Evolutionary conservation across 2,888 invertebrate genomes (phyloP), one percentile per base, ranked within the genome.

Genomic region (Patella depressa): DNA sequence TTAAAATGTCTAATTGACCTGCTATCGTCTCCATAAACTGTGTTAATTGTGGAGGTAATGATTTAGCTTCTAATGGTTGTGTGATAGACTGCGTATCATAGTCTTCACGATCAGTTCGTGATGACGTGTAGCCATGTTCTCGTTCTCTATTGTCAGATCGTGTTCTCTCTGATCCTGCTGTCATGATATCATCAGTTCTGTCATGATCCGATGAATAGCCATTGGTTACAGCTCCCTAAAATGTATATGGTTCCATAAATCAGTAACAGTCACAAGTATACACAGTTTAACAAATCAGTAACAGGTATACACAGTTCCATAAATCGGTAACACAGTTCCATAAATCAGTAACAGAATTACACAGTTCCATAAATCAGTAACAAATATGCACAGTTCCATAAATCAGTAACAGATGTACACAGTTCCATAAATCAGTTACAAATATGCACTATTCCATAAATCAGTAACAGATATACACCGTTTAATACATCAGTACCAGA

Each of bases 1-100:
- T 91, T 17, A 92, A 84, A 57, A 92, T 90, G 81, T 92, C 92
- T 65, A 92, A 84, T 82, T 92, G 92, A 9, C 91, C 89, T 3
- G 91, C 90, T 74, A 92, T 90, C 77, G 91, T 90, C 79, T 91
- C 90, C 81, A 92, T 86, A 34, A 91, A 91, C 73, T 87, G 85
- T 5, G 87, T 83, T 72, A 91, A 80, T 79, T 89, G 87, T 54
- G 87, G 85, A 0, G 90, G 87, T 53, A 90, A 82, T 11, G 83
- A 78, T 78, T 85, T 84, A 17, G 83, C 81, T 76, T 89, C 88
- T 71, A 88, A 77, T 3, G 86, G 84, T 82, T 90, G 89, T 29
- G 87, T 88, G 45, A 83, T 83, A 11, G 87, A 71, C 7, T 24
- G 73, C 24, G 15, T 34, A 70, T n/a, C 69, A 54, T 19, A 65